Evolutionary conservation across 2,888 invertebrate genomes (phyloP).

Genomic region (Oscheius myriophilus): DNA sequence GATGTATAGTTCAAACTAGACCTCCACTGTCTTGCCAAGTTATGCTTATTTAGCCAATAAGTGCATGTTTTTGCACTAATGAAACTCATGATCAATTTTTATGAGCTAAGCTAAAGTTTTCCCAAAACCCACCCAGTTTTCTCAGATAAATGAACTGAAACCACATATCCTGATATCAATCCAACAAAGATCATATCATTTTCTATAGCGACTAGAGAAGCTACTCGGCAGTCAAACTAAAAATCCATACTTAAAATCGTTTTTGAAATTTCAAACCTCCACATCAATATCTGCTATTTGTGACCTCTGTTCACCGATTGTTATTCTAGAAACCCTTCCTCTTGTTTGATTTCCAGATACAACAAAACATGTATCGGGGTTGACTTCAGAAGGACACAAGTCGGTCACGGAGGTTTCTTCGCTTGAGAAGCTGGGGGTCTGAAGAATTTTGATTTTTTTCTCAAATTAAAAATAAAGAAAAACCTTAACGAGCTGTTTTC

Average conservation of each 20-base stretch:
- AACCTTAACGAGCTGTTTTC: conserved; percentile 46
- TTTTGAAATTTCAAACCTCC: background rate
- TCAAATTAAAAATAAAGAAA: background rate
- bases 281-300: conserved; percentile 25
- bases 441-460: background rate
- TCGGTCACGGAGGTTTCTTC: conserved; percentile 19
- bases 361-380: conserved; percentile 8
- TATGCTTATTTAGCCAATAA: too few species aligned
- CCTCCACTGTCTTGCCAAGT: too few species aligned
- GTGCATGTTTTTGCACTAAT: too few species aligned
- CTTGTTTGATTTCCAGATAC: conserved; percentile 43
- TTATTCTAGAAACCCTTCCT: conserved; percentile 42
- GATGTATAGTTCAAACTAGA: too few species aligned
- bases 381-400: conserved; percentile 6
- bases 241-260: conserved; percentile 32
- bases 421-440: conserved; percentile 23
- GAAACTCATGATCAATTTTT: too few species aligned
- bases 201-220: conserved; percentile 71
- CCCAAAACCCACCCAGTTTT: conserved; percentile 28
- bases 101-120: background rate
- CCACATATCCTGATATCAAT: conserved; percentile 72
- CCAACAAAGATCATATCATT: conserved; percentile 72
- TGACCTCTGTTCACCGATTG: conserved; percentile 31
- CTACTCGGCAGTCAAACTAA: conserved; percentile 73
- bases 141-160: conserved; percentile 70